Evolutionary conservation across 2,797 vertebrate species (phyloP), one percentile per base, ranked within the genome.

Genomic region (Protonibea diacanthus): DNA sequence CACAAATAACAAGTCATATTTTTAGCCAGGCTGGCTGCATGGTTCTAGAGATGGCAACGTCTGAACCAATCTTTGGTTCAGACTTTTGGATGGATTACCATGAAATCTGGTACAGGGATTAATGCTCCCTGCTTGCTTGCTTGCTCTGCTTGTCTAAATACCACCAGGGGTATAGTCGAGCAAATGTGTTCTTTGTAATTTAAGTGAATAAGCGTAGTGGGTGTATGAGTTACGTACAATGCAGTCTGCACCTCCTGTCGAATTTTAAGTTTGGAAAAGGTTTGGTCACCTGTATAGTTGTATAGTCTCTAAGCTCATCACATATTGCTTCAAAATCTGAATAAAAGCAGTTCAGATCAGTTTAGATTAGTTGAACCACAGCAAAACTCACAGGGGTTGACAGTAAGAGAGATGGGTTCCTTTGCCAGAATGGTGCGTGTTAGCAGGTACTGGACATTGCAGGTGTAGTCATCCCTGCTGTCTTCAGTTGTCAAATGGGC

Each of bases 341-440:
- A 55, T 42, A 44, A 48, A 5, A 29, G 0, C 20, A 52, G 58
- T 15, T 71, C 29, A 18, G 20, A 3, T 77, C 33, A 76, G 51
- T 53, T 63, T 38, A 51, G 38, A 9, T 55, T 4, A 81, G 58
- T 10, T 23, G 21, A 68, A 51, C 42, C 8, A 27, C 42, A 78
- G 13, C 0, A 40, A 74, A 82, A 96, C 97, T 96, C 89, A 98
- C 97, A 95, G 33, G 93, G 81, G 42, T 72, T 89, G 67, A 98
- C 97, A 5, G 86, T 91, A n/a, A 99, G 96, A 47, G 92, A 94
- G 71, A 97, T 97, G 48, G 97, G 95, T 40, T 97, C 96, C 76
- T 98, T 97, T 52, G 96, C 95, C 78, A 97, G 93, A 85, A 98
- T 98, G 78, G 96, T 97, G 21, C 96, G 94, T 1, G 97, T 96